phyloP scores from a whole-genome alignment of 2,888 invertebrate species.

The Drosophila demipolita region DNA sequence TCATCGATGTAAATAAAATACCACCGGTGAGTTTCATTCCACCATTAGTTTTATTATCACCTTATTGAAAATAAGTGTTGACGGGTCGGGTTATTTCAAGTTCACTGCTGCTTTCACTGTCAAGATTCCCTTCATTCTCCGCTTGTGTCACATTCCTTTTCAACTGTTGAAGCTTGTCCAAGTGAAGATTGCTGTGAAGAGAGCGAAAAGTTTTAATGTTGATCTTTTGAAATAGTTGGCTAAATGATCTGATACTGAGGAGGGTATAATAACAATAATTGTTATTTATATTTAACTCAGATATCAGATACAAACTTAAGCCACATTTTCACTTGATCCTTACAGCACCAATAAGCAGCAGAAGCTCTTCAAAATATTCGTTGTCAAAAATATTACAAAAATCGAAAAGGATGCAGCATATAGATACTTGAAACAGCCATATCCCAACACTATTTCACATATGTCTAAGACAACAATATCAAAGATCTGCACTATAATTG shows the following conservation, averaged over 20 bases:
- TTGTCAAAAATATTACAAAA: slow-evolving; percentile 69
- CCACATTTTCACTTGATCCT: slow-evolving; percentile 9
- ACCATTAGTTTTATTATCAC: slow-evolving; percentile 1
- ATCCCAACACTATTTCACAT: slow-evolving; percentile 75
- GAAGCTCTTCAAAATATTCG: slow-evolving; percentile 64
- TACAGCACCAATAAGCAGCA: slow-evolving; percentile 71
- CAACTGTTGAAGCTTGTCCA: slow-evolving; percentile 71
- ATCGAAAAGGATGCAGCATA: slow-evolving; percentile 62
- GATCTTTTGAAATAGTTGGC: neutral
- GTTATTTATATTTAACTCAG: neutral
- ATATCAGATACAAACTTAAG: neutral
- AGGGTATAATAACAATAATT: neutral
- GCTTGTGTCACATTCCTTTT: slow-evolving; percentile 6
- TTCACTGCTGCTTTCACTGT: slow-evolving; percentile 47
- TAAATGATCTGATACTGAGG: slow-evolving; percentile 2
- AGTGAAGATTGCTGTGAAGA: slow-evolving; percentile 71
- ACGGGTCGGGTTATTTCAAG: slow-evolving; percentile 40
- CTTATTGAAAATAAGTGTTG: slow-evolving; percentile 20
- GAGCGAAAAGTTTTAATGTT: neutral
- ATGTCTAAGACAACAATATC: slow-evolving; percentile 74
- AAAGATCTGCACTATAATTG: slow-evolving; percentile 74
- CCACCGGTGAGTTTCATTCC: slow-evolving; percentile 86
- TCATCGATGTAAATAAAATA: slow-evolving; percentile 90
- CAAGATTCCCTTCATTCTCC: slow-evolving; percentile 15
- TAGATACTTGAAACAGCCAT: slow-evolving; percentile 65